Evolutionary conservation across 2,113 vertebrate species (phyloP).

Genomic region (Isurus oxyrinchus): DNA sequence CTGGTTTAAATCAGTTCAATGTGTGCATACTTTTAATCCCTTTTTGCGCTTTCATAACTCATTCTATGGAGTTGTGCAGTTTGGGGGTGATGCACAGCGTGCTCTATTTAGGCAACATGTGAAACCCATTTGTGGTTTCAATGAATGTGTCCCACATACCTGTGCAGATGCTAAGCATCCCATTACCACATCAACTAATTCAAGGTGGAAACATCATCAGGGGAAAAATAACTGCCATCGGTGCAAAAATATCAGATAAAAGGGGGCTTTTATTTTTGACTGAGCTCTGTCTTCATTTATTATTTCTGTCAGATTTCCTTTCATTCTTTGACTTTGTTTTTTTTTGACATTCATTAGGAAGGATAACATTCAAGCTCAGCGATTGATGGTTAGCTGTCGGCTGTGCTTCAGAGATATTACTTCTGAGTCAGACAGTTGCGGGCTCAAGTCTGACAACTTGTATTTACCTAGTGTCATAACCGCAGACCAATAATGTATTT

Average conservation of each 20-base stretch:
- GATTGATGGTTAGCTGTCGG: background rate
- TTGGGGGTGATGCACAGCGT: background rate
- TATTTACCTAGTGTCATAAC: background rate
- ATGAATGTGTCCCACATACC: background rate
- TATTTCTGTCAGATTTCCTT: background rate
- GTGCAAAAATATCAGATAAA: background rate
- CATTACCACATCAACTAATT: background rate
- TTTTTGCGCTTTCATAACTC: background rate
- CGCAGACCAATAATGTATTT: background rate
- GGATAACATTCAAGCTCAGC: background rate
- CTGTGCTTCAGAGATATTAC: background rate
- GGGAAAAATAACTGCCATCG: background rate
- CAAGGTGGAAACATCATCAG: background rate
- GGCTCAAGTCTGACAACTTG: background rate
- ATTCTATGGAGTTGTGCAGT: background rate
- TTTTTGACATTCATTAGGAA: background rate
- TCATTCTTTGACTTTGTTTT: background rate
- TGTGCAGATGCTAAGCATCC: background rate
- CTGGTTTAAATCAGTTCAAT: background rate
- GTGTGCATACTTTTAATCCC: background rate
- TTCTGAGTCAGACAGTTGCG: background rate
- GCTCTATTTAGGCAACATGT: background rate
- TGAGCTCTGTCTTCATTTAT: background rate
- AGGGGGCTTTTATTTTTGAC: background rate
- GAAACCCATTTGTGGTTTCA: background rate